phyloP scores from a whole-genome alignment of 2,113 vertebrate genomes.

The Suncus etruscus region DNA sequence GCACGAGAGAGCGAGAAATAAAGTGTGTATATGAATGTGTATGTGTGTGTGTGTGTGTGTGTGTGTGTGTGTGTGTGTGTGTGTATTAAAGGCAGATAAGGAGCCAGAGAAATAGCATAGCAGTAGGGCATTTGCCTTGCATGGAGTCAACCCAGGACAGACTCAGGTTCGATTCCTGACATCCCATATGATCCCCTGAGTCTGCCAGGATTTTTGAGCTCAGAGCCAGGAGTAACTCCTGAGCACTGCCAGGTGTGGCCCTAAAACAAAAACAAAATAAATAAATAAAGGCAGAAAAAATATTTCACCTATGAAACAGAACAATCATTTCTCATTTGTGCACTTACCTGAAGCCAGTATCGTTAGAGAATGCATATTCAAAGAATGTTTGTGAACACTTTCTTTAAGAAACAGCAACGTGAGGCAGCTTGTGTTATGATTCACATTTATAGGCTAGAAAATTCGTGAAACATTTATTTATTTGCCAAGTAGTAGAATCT shows the following conservation, averaged over 20 bases:
- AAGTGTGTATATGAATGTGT: not conserved
- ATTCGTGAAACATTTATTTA: not conserved
- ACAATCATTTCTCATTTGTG: conserved; percentile 15
- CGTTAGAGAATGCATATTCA: conserved; percentile 2
- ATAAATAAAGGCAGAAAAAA: not conserved
- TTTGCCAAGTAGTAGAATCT: not conserved
- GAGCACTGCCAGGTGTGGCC: too few relatives aligned
- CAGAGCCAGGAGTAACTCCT: too few relatives aligned
- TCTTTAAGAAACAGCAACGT: not conserved
- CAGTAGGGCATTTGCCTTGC: too few relatives aligned
- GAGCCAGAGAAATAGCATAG: too few relatives aligned
- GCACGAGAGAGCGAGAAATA: not conserved
- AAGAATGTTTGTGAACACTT: conserved; percentile 24
- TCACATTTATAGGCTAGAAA: conserved; percentile 9
- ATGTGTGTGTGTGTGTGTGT: too few relatives aligned
- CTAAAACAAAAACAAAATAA: too few relatives aligned
- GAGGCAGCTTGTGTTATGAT: not conserved
- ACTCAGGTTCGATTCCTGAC: too few relatives aligned
- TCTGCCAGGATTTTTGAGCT: too few relatives aligned
- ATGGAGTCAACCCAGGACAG: too few relatives aligned
- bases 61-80: not conserved
- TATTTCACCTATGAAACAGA: not conserved
- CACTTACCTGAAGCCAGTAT: not conserved
- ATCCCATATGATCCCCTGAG: too few relatives aligned
- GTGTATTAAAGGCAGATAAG: not conserved